Evolutionary conservation across 2,113 vertebrate species (phyloP).

Genomic region (Aptenodytes forsteri): DNA sequence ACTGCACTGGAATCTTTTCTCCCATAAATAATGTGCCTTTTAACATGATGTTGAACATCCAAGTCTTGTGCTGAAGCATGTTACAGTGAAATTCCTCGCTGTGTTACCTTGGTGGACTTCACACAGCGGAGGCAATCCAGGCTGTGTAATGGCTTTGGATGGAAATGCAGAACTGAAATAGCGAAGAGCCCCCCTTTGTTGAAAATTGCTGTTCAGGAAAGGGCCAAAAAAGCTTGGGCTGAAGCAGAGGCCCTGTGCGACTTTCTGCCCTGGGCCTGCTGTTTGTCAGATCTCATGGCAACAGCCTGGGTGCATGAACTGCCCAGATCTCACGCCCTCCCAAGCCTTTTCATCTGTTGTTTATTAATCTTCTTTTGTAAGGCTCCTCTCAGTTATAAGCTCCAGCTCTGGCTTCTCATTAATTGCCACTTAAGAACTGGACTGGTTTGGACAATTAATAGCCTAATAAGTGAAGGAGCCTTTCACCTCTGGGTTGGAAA

Average conservation of each 20-base stretch:
- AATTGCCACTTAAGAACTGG: neutral
- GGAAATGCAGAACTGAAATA: neutral
- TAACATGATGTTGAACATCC: neutral
- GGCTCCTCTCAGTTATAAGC: neutral
- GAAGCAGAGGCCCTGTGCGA: neutral
- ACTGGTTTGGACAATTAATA: neutral
- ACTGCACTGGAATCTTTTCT: neutral
- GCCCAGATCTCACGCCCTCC: neutral
- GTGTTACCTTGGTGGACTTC: neutral
- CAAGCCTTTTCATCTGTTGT: neutral
- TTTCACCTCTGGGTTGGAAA: neutral
- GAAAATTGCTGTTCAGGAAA: neutral
- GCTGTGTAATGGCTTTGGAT: neutral
- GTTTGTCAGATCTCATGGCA: neutral
- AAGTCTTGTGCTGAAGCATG: neutral
- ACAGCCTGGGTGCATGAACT: neutral
- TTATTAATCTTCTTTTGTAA: neutral
- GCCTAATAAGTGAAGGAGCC: neutral
- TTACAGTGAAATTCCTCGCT: neutral
- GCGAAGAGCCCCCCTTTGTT: neutral
- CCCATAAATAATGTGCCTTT: neutral
- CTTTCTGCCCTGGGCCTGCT: neutral
- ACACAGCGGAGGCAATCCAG: neutral
- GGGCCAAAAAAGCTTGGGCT: neutral
- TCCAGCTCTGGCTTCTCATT: neutral